Evolutionary conservation across 2,797 vertebrate species (phyloP).

Genomic region (Paedocypris micromegethes): DNA sequence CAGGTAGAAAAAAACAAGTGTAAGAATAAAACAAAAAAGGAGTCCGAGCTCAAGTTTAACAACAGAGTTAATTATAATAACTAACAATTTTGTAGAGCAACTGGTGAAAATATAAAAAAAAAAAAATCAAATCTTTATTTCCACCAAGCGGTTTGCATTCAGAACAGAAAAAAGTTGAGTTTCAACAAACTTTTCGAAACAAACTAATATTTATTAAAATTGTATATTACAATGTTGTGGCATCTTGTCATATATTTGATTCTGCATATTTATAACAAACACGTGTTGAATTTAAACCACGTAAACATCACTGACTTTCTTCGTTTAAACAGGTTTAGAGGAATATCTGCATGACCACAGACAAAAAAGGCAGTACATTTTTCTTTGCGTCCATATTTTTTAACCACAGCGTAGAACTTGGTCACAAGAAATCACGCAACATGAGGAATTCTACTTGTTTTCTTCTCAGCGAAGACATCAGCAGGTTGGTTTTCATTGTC

Average conservation of each 20-base stretch:
- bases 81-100: no score
- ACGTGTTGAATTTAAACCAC: conserved; percentile 68
- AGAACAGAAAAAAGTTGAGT: not conserved
- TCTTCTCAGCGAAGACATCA: conserved; percentile 55
- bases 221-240: conserved; percentile 76
- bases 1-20: conserved; percentile 16
- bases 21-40: conserved; percentile 3
- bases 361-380: conserved; percentile 60
- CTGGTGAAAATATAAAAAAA: not conserved
- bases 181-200: conserved; percentile 41
- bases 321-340: conserved; percentile 35
- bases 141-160: no score
- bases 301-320: conserved; percentile 47
- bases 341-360: conserved; percentile 55
- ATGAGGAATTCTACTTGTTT: conserved; percentile 57
- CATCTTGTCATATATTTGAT: conserved; percentile 53
- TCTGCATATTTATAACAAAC: conserved; percentile 70
- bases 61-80: no score
- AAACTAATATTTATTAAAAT: conserved; percentile 87
- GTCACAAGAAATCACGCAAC: conserved; percentile 72
- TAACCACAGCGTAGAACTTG: conserved; percentile 52
- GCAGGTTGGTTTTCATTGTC: conserved; percentile 42
- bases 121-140: not conserved
- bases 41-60: not conserved
- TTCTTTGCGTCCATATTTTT: conserved; percentile 38